phyloP scores from a whole-genome alignment of 2,888 invertebrate species.

The Beris morrisii region DNA sequence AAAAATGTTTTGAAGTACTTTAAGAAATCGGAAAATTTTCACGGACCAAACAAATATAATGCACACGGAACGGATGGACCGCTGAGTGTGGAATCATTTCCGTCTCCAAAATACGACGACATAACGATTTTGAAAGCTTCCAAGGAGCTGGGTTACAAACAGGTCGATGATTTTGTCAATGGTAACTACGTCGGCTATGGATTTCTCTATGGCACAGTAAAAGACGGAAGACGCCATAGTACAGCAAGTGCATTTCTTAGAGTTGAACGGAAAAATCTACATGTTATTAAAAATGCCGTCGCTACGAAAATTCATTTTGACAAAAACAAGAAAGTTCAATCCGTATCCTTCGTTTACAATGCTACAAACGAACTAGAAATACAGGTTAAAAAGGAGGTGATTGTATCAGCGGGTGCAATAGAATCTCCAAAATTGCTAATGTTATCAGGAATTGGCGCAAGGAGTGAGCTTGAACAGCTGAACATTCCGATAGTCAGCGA shows the following conservation, averaged over 20 bases:
- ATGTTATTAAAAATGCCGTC: slow-evolving; percentile 58
- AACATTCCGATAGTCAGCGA: slow-evolving; percentile 58
- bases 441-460: slow-evolving; percentile 79
- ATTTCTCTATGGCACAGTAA: slow-evolving; percentile 60
- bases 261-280: slow-evolving; percentile 54
- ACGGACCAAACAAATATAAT: slow-evolving; percentile 14
- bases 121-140: slow-evolving; percentile 59
- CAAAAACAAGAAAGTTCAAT: slow-evolving; percentile 54
- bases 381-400: slow-evolving; percentile 14
- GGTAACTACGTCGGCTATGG: slow-evolving; percentile 61
- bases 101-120: slow-evolving; percentile 51
- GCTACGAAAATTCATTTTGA: slow-evolving; percentile 59
- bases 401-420: slow-evolving; percentile 7
- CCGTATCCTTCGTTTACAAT: slow-evolving; percentile 47
- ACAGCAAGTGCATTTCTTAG: slow-evolving; percentile 62
- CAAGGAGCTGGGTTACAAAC: slow-evolving; percentile 58
- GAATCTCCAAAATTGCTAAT: slow-evolving; percentile 82
- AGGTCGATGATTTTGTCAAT: slow-evolving; percentile 64
- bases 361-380: slow-evolving; percentile 11
- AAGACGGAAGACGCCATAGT: slow-evolving; percentile 59
- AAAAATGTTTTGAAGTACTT: slow-evolving; percentile 75
- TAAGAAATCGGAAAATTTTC: slow-evolving; percentile 65
- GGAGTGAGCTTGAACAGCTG: slow-evolving; percentile 65
- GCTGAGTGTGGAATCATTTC: slow-evolving; percentile 58
- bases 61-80: slow-evolving; percentile 59